Conservation (phyloP, 1,140 invertebrate species). For the Chymomyza costata region DNA sequence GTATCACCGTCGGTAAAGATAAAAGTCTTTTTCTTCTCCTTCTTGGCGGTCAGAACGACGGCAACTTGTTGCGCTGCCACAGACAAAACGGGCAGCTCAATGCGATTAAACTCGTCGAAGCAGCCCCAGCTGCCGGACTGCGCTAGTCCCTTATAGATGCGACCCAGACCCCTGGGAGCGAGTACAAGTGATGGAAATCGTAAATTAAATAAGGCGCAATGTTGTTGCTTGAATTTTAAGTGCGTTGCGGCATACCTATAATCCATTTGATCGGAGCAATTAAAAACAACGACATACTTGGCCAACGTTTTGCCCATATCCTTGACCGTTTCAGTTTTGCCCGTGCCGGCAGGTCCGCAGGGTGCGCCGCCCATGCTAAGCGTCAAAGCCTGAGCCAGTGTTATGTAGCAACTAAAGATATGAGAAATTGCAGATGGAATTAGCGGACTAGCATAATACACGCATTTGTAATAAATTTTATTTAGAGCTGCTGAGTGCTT, state of each 20-base stretch:
- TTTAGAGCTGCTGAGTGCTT: constrained; percentile 13
- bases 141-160: constrained; percentile 92
- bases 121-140: constrained; percentile 96
- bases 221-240: constrained; percentile 27
- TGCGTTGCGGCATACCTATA: constrained; percentile 82
- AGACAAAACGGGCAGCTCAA: constrained; percentile 95
- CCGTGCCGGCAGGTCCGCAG: constrained; percentile 95
- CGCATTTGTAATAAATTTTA: constrained; percentile 9
- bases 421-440: constrained; percentile 29
- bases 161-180: constrained; percentile 83
- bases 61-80: constrained; percentile 98
- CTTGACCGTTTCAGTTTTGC: constrained; percentile 97
- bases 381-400: constrained; percentile 94
- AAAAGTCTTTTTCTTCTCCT: constrained; percentile 93
- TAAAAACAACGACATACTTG: constrained; percentile 98
- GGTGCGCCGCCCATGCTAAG: constrained; percentile 98
- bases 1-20: constrained; percentile 96
- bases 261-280: constrained; percentile 99
- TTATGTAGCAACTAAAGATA: constrained; percentile 93
- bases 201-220: constrained; percentile 19
- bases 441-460: constrained; percentile 20
- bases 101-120: constrained; percentile 92
- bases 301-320: constrained; percentile 98
- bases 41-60: constrained; percentile 92
- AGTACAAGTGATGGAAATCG: constrained; percentile 1